Percentiles rank a stretch among this genome's conserved stretches.
Evolutionary conservation across 2,888 invertebrate species (phyloP).

Genomic region (Nectonema munidae): DNA sequence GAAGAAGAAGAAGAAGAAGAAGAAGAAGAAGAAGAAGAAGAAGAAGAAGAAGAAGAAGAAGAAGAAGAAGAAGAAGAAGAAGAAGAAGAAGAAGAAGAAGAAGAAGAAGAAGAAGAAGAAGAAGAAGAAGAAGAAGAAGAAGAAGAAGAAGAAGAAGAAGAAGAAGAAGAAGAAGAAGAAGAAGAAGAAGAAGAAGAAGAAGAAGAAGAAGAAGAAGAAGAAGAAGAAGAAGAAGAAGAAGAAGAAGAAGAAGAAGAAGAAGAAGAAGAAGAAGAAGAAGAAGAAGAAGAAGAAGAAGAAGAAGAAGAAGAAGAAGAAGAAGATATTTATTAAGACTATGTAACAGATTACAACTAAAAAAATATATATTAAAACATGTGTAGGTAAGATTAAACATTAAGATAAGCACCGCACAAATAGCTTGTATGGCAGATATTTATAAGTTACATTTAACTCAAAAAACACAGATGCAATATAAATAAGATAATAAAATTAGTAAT

Average conservation of each 20-base stretch:
- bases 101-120: constrained; percentile 5
- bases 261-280: constrained; percentile 5
- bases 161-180: constrained; percentile 5
- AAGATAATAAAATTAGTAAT: too few relatives aligned
- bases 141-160: constrained; percentile 5
- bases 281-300: constrained; percentile 5
- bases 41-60: constrained; percentile 5
- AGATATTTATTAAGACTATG: too few relatives aligned
- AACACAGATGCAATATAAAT: too few relatives aligned
- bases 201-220: constrained; percentile 5
- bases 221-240: constrained; percentile 5
- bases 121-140: constrained; percentile 5
- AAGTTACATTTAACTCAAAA: too few relatives aligned
- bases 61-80: constrained; percentile 5
- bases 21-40: constrained; percentile 1
- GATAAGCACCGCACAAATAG: too few relatives aligned
- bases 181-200: constrained; percentile 5
- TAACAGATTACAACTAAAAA: too few relatives aligned
- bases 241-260: constrained; percentile 5
- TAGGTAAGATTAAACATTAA: too few relatives aligned
- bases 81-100: constrained; percentile 5
- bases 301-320: too few relatives aligned
- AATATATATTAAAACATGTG: too few relatives aligned
- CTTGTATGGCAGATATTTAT: too few relatives aligned
- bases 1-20: constrained; percentile 5